phyloP scores from a whole-genome alignment of 2,888 invertebrate species.

The Aphidius colemani region DNA sequence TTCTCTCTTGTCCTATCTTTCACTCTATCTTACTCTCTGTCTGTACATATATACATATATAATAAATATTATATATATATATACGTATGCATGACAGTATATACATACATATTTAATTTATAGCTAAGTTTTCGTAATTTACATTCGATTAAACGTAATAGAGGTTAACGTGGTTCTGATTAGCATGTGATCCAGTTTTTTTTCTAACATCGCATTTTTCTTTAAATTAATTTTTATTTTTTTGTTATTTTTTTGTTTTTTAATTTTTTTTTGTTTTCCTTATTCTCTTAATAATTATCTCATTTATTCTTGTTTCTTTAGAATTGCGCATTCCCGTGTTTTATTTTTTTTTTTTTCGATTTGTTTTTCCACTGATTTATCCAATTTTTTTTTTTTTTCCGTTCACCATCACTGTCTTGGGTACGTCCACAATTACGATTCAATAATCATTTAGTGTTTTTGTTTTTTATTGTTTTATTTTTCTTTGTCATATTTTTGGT shows the following conservation, averaged over 20 bases:
- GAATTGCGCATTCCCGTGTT: slow-evolving; percentile 50
- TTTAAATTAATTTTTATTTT: slow-evolving; percentile 17
- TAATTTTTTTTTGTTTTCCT: slow-evolving; percentile 28
- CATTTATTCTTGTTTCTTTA: slow-evolving; percentile 34
- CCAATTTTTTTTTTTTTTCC: slow-evolving; percentile 18
- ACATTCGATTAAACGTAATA: slow-evolving; percentile 58
- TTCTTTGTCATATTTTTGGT: slow-evolving; percentile 54
- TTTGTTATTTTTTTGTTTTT: slow-evolving; percentile 15
- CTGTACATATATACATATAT: background rate
- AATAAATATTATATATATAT: slow-evolving; percentile 33
- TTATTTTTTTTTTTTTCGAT: background rate
- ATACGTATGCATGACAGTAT: slow-evolving; percentile 7
- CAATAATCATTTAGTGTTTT: slow-evolving; percentile 29
- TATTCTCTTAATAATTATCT: slow-evolving; percentile 3
- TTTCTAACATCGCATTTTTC: slow-evolving; percentile 32
- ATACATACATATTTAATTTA: slow-evolving; percentile 29
- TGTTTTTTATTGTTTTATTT: slow-evolving; percentile 36
- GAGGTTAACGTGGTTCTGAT: slow-evolving; percentile 61
- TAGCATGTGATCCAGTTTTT: slow-evolving; percentile 57
- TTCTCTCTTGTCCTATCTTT: slow-evolving; percentile 10
- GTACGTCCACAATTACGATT: slow-evolving; percentile 24
- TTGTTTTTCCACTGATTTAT: slow-evolving; percentile 26
- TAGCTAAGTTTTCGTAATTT: slow-evolving; percentile 55
- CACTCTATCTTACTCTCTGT: background rate
- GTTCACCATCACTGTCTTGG: slow-evolving; percentile 30